Evolutionary conservation across 2,888 invertebrate genomes (phyloP).

Genomic region (Ommatoiulus sabulosus): DNA sequence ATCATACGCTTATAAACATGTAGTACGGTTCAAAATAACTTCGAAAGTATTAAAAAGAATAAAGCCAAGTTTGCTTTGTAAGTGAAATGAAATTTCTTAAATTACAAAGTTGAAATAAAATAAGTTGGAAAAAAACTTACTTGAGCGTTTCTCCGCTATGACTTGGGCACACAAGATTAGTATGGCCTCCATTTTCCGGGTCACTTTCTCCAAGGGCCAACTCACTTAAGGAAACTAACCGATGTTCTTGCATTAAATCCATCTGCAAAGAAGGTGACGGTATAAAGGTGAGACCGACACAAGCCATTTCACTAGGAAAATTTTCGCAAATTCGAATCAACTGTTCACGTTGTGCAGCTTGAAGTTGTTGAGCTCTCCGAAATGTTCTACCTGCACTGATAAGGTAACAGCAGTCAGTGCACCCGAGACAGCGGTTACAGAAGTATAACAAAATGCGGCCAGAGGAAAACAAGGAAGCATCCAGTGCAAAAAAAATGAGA

Average conservation of each 20-base stretch:
- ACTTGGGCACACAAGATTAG: slow-evolving; percentile 44
- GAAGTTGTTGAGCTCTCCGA: background rate
- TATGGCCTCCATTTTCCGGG: background rate
- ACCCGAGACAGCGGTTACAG: background rate
- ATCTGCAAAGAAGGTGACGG: slow-evolving; percentile 15
- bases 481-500: background rate
- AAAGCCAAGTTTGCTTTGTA: no score
- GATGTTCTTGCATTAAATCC: slow-evolving; percentile 50
- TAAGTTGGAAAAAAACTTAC: background rate
- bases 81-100: no score
- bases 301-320: background rate
- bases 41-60: no score
- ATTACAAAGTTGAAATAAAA: no score
- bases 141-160: slow-evolving; percentile 44
- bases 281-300: background rate
- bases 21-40: no score
- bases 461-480: slow-evolving; percentile 4
- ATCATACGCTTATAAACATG: no score
- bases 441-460: background rate
- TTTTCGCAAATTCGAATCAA: background rate
- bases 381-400: background rate
- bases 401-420: slow-evolving; percentile 6
- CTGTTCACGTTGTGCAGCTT: background rate
- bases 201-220: slow-evolving; percentile 47
- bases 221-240: slow-evolving; percentile 27